Conservation (phyloP, 2,888 invertebrate species). For the Drosophila neotestacea region DNA sequence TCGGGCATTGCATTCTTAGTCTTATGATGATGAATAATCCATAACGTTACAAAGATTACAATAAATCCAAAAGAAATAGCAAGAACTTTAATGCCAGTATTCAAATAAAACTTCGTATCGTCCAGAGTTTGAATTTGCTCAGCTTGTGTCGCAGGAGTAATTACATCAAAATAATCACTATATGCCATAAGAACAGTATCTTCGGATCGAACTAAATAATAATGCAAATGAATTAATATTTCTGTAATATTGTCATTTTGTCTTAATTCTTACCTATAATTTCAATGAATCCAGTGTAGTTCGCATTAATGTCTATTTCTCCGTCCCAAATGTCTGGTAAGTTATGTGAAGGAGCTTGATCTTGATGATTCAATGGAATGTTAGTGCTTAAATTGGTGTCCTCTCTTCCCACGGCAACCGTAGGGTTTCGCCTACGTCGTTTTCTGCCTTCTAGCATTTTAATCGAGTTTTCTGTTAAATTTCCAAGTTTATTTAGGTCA, state of each 20-base stretch:
- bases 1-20: constrained; percentile 88
- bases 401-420: constrained; percentile 66
- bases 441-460: constrained; percentile 79
- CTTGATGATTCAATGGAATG: constrained; percentile 15
- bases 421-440: constrained; percentile 75
- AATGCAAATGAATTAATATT: neutral
- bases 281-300: constrained; percentile 95
- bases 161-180: constrained; percentile 91
- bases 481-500: constrained; percentile 75
- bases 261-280: constrained; percentile 88
- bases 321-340: constrained; percentile 88
- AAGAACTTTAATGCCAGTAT: constrained; percentile 89
- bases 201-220: constrained; percentile 76
- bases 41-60: constrained; percentile 88
- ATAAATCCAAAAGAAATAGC: constrained; percentile 88
- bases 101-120: constrained; percentile 86
- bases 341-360: constrained; percentile 16
- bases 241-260: too few species aligned
- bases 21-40: constrained; percentile 88
- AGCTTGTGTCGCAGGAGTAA: constrained; percentile 89
- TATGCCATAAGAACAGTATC: constrained; percentile 88
- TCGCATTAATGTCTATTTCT: constrained; percentile 90
- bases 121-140: constrained; percentile 84
- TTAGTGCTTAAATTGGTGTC: constrained; percentile 42
- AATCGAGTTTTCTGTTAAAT: constrained; percentile 79